A percentile compares a stretch with the other conserved stretches of the same genome.
These are phyloP conservation scores for Patella ulyssiponensis DNA, from an alignment of 2,888 invertebrate species.

Conservation along the genomic window DNA sequence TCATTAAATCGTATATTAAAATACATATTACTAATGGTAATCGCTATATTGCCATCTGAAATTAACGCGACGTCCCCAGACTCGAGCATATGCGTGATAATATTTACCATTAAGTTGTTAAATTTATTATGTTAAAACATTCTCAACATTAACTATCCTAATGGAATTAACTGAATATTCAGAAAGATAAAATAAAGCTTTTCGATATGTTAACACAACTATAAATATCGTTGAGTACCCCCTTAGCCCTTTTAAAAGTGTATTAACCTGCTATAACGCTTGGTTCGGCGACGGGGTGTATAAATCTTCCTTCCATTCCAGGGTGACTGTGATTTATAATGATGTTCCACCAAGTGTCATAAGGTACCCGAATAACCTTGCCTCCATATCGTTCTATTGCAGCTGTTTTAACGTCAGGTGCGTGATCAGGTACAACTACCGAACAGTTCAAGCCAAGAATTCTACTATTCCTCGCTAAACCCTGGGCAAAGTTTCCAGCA, in stretches of 20 bases:
- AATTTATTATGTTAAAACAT: too few species aligned
- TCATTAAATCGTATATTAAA: too few species aligned
- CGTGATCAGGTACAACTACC: slow-evolving; percentile 62
- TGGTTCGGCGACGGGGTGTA: slow-evolving; percentile 63
- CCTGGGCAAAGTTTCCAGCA: slow-evolving; percentile 69
- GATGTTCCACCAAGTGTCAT: slow-evolving; percentile 64
- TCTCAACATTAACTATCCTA: too few species aligned
- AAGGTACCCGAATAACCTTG: slow-evolving; percentile 51
- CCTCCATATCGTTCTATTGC: slow-evolving; percentile 52
- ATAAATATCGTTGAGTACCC: too few species aligned
- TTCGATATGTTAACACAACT: too few species aligned
- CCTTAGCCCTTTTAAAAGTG: not conserved
- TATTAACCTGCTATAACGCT: slow-evolving; percentile 64
- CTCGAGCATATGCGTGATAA: too few species aligned
- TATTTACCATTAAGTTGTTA: too few species aligned
- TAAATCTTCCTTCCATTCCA: slow-evolving; percentile 56
- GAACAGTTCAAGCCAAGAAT: slow-evolving; percentile 50
- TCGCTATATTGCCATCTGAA: too few species aligned
- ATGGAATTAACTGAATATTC: too few species aligned
- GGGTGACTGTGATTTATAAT: slow-evolving; percentile 49
- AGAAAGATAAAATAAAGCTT: too few species aligned
- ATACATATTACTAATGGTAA: too few species aligned
- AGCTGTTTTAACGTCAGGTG: slow-evolving; percentile 55
- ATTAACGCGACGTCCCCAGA: too few species aligned
- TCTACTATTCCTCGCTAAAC: slow-evolving; percentile 57